A percentile compares a stretch with the other conserved stretches of the same genome.
Evolutionary conservation across 2,113 vertebrate species (phyloP).

Genomic region (Oncorhynchus masou): DNA sequence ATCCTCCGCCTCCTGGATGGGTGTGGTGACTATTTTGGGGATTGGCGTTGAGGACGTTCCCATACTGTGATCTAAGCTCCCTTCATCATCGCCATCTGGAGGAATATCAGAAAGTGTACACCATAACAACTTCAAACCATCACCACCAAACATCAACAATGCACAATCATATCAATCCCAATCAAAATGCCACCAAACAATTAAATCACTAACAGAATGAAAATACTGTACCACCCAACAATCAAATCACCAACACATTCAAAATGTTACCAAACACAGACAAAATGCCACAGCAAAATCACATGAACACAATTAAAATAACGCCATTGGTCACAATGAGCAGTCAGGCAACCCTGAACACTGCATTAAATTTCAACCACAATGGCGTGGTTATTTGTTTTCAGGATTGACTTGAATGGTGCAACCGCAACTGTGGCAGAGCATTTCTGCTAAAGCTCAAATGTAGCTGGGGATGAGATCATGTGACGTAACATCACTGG

Average conservation of each 20-base stretch:
- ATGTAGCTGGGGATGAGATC: not conserved
- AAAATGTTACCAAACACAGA: not conserved
- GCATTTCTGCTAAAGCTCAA: not conserved
- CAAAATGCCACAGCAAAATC: not conserved
- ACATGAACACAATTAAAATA: not conserved
- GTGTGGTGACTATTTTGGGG: conserved; percentile 70
- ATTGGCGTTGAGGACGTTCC: conserved; percentile 57
- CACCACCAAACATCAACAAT: not conserved
- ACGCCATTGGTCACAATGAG: not conserved
- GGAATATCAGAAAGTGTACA: not conserved
- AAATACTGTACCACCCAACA: not conserved
- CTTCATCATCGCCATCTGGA: conserved; percentile 52
- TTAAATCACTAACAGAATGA: not conserved
- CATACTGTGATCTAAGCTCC: conserved; percentile 52
- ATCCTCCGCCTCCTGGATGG: conserved; percentile 71
- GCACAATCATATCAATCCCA: conserved; percentile 3
- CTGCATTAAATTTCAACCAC: no score
- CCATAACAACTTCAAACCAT: not conserved
- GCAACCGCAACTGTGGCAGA: not conserved
- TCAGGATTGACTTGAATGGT: no score
- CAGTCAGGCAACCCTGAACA: no score
- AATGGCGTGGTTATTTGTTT: no score
- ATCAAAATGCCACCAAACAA: not conserved
- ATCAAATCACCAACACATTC: not conserved
- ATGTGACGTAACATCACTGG: not conserved